These are phyloP conservation scores for Austrolebias charrua DNA, from an alignment of 2,797 vertebrate genomes.

Conservation along the genomic window DNA sequence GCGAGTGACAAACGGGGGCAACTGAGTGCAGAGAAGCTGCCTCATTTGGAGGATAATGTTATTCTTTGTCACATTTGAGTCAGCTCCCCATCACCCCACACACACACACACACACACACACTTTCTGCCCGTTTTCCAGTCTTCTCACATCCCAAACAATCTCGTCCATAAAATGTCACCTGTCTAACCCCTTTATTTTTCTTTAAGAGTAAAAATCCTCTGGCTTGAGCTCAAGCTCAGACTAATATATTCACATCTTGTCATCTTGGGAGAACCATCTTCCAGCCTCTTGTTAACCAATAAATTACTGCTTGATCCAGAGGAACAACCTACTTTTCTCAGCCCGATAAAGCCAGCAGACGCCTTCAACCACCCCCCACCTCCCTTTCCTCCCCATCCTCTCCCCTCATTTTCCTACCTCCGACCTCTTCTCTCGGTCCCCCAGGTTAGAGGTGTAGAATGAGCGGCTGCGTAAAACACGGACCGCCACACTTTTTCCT, in stretches of 20 bases:
- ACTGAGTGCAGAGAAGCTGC: constrained; percentile 53
- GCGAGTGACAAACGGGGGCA: constrained; percentile 39
- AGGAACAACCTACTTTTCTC: constrained; percentile 71
- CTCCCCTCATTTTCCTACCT: constrained; percentile 59
- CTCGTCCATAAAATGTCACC: constrained; percentile 66
- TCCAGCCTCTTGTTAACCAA: constrained; percentile 25
- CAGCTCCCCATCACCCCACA: constrained; percentile 50
- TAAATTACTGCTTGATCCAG: constrained; percentile 55
- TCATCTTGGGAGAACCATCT: constrained; percentile 15
- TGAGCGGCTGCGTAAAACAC: constrained; percentile 74
- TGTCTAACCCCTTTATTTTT: constrained; percentile 45
- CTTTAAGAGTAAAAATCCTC: constrained; percentile 50
- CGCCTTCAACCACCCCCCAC: constrained; percentile 61
- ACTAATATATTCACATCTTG: constrained; percentile 41
- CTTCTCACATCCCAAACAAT: constrained; percentile 61
- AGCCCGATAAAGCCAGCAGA: constrained; percentile 69
- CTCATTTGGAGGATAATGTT: constrained; percentile 62
- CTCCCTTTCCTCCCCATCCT: constrained; percentile 34
- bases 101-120: not conserved
- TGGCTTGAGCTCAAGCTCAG: constrained; percentile 47
- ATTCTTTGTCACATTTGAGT: constrained; percentile 66
- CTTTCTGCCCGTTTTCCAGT: constrained; percentile 25
- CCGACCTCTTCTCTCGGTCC: constrained; percentile 74
- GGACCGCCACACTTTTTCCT: constrained; percentile 81
- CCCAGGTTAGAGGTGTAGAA: constrained; percentile 74